Base-by-base conservation (phyloP, 2,888 invertebrate species). In the Argyra leucocephala region DNA sequence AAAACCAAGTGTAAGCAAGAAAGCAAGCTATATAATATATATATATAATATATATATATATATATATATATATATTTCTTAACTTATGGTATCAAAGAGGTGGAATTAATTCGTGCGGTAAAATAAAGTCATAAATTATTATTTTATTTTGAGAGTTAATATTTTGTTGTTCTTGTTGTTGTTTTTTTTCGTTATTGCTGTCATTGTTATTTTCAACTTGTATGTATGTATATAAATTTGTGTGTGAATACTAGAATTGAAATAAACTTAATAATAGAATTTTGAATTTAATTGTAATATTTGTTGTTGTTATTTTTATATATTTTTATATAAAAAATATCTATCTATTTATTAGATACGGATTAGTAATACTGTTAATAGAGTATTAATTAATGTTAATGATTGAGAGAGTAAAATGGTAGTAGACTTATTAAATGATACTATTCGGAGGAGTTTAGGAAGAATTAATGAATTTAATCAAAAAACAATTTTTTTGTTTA, bases 51-150 rank as follows among this genome's bases (percentile, higher is more conserved):
- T n/a, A n/a, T n/a, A n/a, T n/a, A n/a, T n/a, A n/a, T n/a, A n/a
- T n/a, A n/a, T n/a, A n/a, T n/a, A n/a, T n/a, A n/a, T n/a, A 3
- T 10, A 31, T 4, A 10, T 7, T 31, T 31, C 31, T 31, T 12
- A 31, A 31, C 5, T 37, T 37, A 18, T 48, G 48, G 48, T 48
- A 48, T 48, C 18, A 48, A 48, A 48, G 18, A 48, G 48, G 48
- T 48, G 48, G 48, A 48, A 48, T 18, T 48, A 48, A 48, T 48
- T 48, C 48, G 48, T 48, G 48, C 48, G 48, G 48, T 48, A n/a
- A 48, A 48, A 48, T 48, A 48, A 48, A 48, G 48, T 48, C 48
- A 48, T 48, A 48, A 48, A 48, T 48, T 48, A 48, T 48, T 15
- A 18, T 31, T 48, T 2, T 18, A 18, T 48, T 48, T 48, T 48